phyloP scores from a whole-genome alignment of 1,140 invertebrate genomes.

The Pseudoatta argentina region DNA sequence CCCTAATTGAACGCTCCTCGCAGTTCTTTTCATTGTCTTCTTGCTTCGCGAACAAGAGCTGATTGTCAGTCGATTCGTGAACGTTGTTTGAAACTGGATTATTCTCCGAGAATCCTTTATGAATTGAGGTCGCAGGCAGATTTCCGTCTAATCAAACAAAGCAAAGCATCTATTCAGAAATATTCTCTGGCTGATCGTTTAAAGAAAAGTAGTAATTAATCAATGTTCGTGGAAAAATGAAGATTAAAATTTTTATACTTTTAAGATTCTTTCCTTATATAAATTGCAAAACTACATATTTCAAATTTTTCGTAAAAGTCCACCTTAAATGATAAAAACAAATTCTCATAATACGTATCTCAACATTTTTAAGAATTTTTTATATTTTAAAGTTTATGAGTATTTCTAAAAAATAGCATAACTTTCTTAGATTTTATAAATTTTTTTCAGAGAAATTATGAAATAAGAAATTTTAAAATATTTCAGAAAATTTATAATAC shows the following conservation, averaged over 20 bases:
- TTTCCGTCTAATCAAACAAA: background rate
- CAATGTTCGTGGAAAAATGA: background rate
- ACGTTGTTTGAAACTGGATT: no score
- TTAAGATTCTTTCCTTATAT: background rate
- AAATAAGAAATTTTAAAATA: background rate
- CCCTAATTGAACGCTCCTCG: conserved; percentile 84
- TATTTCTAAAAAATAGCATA: background rate
- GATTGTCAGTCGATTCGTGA: background rate
- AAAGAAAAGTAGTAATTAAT: background rate
- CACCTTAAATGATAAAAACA: no score
- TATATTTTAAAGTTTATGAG: no score
- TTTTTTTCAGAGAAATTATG: background rate
- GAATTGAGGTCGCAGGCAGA: background rate
- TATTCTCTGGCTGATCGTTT: background rate
- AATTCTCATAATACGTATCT: no score
- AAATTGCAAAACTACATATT: background rate
- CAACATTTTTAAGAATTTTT: no score
- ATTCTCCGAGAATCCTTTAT: background rate
- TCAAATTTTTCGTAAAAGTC: background rate
- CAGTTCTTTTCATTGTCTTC: conserved; percentile 77
- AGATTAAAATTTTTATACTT: background rate
- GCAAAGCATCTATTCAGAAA: background rate
- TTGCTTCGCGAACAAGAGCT: no score
- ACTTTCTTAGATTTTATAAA: background rate
- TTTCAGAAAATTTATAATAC: background rate